Evolutionary conservation across 92 coral and sea anemone genomes (phyloP).

Genomic region (Palythoa heliodiscus): DNA sequence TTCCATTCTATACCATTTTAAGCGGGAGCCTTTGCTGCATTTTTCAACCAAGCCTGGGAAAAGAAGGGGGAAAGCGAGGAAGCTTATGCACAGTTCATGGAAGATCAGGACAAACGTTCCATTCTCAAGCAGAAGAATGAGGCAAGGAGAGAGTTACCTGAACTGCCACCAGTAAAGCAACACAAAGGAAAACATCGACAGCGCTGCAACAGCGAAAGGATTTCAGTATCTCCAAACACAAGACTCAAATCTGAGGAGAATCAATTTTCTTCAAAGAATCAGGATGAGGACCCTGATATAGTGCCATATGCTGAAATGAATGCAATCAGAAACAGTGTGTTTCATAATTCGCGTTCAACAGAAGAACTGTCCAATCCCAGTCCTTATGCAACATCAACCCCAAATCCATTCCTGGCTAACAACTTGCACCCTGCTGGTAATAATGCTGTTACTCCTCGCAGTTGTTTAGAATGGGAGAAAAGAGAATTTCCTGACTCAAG

Average conservation of each 20-base stretch:
- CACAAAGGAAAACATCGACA: conserved; percentile 44
- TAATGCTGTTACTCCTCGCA: conserved; percentile 60
- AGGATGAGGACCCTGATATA: conserved; percentile 67
- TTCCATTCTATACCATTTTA: not conserved
- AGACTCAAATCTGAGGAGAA: conserved; percentile 36
- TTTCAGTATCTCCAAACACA: conserved; percentile 60
- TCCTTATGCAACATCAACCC: conserved; percentile 87
- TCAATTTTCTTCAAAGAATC: conserved; percentile 51
- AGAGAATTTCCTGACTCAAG: conserved; percentile 45
- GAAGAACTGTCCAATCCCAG: conserved; percentile 42
- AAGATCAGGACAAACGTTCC: conserved; percentile 66
- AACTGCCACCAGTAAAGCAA: conserved; percentile 71
- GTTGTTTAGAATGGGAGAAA: conserved; percentile 64
- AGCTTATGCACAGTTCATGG: conserved; percentile 73
- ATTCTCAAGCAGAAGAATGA: conserved; percentile 54
- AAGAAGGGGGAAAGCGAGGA: conserved; percentile 85
- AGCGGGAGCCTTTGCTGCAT: conserved; percentile 96
- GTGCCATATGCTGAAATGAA: conserved; percentile 88
- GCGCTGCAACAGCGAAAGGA: conserved; percentile 66
- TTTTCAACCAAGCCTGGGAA: conserved; percentile 95
- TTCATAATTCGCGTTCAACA: not conserved
- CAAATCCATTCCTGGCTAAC: conserved; percentile 65
- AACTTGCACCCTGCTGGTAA: conserved; percentile 36
- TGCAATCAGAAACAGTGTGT: conserved; percentile 33
- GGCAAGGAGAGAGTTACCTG: conserved; percentile 58